phyloP scores from a whole-genome alignment of 2,888 invertebrate genomes.

The Serrognathus titanus region DNA sequence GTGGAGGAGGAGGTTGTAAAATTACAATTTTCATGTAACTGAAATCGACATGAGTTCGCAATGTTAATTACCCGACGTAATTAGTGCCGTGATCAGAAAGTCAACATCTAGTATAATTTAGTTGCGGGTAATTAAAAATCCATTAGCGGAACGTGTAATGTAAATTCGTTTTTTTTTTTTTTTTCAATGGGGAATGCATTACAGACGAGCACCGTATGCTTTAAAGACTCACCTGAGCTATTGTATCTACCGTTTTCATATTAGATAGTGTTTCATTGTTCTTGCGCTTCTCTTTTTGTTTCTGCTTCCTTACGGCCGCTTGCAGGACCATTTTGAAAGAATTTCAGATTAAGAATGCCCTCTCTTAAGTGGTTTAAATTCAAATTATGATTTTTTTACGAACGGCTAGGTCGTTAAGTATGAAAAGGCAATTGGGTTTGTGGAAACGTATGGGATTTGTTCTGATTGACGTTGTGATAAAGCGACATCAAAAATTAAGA shows the following conservation, averaged over 20 bases:
- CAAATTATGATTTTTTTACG: too few relatives aligned
- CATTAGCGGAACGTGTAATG: constrained; percentile 47
- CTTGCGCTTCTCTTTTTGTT: neutral
- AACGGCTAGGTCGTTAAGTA: too few relatives aligned
- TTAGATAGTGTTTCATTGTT: constrained; percentile 13
- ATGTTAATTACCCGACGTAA: constrained; percentile 45
- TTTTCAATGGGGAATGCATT: constrained; percentile 1
- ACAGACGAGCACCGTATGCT: constrained; percentile 2
- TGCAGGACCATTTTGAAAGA: too few relatives aligned
- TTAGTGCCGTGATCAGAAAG: constrained; percentile 44
- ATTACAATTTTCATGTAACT: constrained; percentile 43
- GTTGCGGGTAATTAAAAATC: constrained; percentile 49
- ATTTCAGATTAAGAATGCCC: too few relatives aligned
- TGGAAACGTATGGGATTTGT: neutral
- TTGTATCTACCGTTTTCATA: constrained; percentile 4
- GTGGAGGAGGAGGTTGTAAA: constrained; percentile 23
- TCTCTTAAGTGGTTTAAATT: too few relatives aligned
- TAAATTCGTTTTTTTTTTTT: constrained; percentile 44
- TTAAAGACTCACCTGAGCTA: neutral
- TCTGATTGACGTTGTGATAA: neutral
- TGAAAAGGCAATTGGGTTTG: too few relatives aligned
- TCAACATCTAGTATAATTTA: constrained; percentile 45
- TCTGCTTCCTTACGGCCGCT: too few relatives aligned
- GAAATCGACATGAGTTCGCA: constrained; percentile 45
- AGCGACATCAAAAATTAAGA: constrained; percentile 8